Base-by-base conservation (phyloP, 2,888 invertebrate species). In the Strigamia crassipes region DNA sequence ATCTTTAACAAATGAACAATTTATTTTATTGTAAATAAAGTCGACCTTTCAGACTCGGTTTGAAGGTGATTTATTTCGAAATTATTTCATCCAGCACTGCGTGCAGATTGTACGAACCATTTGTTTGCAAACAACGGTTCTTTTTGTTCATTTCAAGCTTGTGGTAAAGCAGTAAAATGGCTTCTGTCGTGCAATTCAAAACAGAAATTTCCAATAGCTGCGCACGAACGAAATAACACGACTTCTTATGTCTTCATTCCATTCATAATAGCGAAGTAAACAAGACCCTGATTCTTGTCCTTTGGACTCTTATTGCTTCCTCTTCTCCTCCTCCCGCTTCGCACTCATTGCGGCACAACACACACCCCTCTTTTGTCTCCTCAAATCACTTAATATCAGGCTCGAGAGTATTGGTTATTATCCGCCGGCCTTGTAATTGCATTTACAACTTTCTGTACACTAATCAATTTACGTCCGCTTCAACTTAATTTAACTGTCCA, bases 281-380 rank as follows among this genome's bases (percentile, higher is more conserved):
- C 61, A 66, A 66, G 61, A 66, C 12, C 13, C 61, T 23, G 23
- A 66, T 23, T 66, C 61, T 66, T 66, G 61, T 66, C 61, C 61
- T 66, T 12, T 66, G 61, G 46, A 46, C 15, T 46, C 46, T 46
- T 46, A 46, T 46, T 46, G 46, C 46, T 46, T 46, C 46, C 46
- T 46, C 15, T 46, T 46, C n/a, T 46, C 15, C 46, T 0, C 46
- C 46, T 46, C 46, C 4, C n/a, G 12, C 38, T 38, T 38, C 38
- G 10, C 38, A 38, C 38, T 38, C 46, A 46, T 46, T 46, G 46
- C 46, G n/a, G 46, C 46, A 46, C 15, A 5, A 15, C 46, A 46
- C 46, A 46, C 5, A 66, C 61, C 21, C 5, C 23, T 21, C 61
- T 23, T 66, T 66, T 66, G 21, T 66, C 61, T 15, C 23, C 61